phyloP scores from a whole-genome alignment of 2,888 invertebrate genomes.

The Pogonocherus hispidulus region DNA sequence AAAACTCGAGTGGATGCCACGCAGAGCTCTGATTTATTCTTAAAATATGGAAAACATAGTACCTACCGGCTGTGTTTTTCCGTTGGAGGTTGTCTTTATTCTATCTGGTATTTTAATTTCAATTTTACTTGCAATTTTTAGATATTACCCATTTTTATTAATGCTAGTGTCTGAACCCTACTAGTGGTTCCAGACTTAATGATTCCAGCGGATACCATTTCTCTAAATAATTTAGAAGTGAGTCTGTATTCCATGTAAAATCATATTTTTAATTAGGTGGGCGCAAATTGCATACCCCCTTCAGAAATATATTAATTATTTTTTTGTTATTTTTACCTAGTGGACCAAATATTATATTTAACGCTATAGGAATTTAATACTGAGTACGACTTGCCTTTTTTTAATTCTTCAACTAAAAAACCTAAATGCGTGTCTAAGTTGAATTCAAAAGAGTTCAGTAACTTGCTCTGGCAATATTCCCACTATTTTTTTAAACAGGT shows the following conservation, averaged over 20 bases:
- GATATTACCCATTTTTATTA: slow-evolving; percentile 12
- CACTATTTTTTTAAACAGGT: slow-evolving; percentile 47
- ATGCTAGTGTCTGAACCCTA: slow-evolving; percentile 37
- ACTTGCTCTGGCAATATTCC: slow-evolving; percentile 39
- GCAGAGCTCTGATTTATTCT: not conserved
- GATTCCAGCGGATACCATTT: slow-evolving; percentile 20
- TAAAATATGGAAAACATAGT: not conserved
- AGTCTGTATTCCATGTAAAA: slow-evolving; percentile 36
- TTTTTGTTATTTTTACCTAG: not conserved
- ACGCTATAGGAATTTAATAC: slow-evolving; percentile 19
- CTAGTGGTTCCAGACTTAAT: slow-evolving; percentile 24
- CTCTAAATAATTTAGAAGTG: slow-evolving; percentile 29
- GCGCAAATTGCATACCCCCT: slow-evolving; percentile 28
- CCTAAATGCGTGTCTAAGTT: not conserved
- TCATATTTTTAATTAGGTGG: slow-evolving; percentile 31
- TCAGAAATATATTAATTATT: slow-evolving; percentile 27
- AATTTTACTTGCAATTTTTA: not conserved
- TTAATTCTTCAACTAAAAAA: not conserved
- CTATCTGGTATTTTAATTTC: not conserved
- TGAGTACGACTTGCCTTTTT: slow-evolving; percentile 12
- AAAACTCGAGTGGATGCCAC: not conserved
- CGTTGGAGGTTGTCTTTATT: not conserved
- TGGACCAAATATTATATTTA: not conserved
- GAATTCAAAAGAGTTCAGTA: not conserved
- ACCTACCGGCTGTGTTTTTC: not conserved